A percentile compares a stretch with the other conserved stretches of the same genome.
Evolutionary conservation across 2,113 vertebrate species (phyloP).

Genomic region (Nettapus auritus): DNA sequence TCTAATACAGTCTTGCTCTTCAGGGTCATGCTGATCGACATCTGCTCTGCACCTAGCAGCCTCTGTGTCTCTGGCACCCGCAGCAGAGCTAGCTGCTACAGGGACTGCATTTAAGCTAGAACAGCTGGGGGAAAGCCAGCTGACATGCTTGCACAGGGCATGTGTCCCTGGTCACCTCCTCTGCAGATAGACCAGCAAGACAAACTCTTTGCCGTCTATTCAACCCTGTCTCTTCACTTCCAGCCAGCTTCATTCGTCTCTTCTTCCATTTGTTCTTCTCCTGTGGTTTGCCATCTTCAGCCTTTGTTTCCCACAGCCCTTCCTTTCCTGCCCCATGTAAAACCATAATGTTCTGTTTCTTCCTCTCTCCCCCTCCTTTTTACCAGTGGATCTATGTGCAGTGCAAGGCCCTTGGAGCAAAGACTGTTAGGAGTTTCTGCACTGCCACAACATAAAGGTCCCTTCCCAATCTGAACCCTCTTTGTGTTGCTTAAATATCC

Average conservation of each 20-base stretch:
- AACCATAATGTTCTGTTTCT: not conserved
- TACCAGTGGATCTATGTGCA: not conserved
- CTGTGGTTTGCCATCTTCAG: not conserved
- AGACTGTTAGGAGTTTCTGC: not conserved
- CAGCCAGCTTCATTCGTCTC: not conserved
- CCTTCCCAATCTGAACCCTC: not conserved
- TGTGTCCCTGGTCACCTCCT: not conserved
- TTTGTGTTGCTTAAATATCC: not conserved
- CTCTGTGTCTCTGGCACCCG: not conserved
- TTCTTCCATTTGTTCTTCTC: not conserved
- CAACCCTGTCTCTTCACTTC: not conserved
- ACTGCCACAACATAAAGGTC: rapidly evolving
- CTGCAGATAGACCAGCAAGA: not conserved
- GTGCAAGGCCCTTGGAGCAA: not conserved
- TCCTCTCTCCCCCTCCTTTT: not conserved
- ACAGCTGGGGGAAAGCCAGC: not conserved
- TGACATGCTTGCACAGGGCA: not conserved
- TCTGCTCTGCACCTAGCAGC: not conserved
- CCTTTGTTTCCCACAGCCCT: not conserved
- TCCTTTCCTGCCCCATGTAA: not conserved
- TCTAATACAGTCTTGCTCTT: not conserved
- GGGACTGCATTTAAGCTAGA: not conserved
- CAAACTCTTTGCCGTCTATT: not conserved
- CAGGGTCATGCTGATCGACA: not conserved
- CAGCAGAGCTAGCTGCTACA: not conserved